Evolutionary conservation across 2,797 vertebrate genomes (phyloP), one percentile per base, ranked within the genome.

Genomic region (Ambastaia sidthimunki): DNA sequence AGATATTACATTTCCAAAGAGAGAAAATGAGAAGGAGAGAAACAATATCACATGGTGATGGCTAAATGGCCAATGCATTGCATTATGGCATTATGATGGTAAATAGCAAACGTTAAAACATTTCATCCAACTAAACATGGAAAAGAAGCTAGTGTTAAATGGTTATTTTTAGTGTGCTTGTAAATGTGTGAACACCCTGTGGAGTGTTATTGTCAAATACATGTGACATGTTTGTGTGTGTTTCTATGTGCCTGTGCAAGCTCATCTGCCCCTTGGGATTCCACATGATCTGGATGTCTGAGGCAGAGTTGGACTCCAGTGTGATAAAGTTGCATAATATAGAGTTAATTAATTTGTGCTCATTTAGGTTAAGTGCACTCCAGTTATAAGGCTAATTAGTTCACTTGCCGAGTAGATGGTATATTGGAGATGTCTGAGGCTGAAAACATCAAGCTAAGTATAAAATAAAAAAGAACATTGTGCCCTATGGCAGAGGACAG

Each of bases 1-100:
- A n/a, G 74, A 67, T 55, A 80, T 74, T 34, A 80, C 76, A 71
- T 65, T 80, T 66, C 37, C 48, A 60, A 31, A 55, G 41, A 73
- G 71, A 41, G 23, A 23, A 41, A 80, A 74, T 74, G 28, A 28
- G 2, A 28, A 28, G 70, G 44, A 28, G 21, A n/a, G 66, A 73
- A 65, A 47, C 7, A 55, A 28, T 73, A 74, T 80, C 62, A 54
- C 57, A 21, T 60, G 15, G 67, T 2, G 25, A 13, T 25, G n/a
- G 1, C 23, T 60, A 60, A 70, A 70, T 71, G 25, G 41, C 41
- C 55, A 76, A 47, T 69, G 63, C 67, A 48, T 63, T 74, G 41
- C 31, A 23, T 50, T 69, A 54, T 25, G 19, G 44, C 52, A 62
- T 76, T 59, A 68, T 69, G 21, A 57, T 71, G 76, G 62, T 18